Conservation (phyloP, 2,797 vertebrate genomes). For the Discoglossus pictus region DNA sequence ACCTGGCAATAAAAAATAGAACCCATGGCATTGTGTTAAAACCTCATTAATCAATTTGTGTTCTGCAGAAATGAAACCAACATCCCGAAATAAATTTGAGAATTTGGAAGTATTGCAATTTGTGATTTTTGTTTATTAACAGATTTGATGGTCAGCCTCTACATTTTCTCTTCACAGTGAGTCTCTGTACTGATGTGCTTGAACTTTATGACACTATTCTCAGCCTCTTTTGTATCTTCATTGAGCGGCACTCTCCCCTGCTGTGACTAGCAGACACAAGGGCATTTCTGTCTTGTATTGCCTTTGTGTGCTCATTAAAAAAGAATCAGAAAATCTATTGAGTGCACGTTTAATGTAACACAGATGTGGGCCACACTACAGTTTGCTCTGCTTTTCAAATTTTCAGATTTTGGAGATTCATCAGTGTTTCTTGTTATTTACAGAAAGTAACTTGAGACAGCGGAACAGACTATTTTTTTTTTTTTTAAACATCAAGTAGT, state of each 20-base stretch:
- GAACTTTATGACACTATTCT: slow-evolving; percentile 36
- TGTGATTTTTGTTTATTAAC: neutral
- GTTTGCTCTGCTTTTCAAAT: slow-evolving; percentile 64
- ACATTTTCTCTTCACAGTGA: slow-evolving; percentile 27
- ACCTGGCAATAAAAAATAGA: no score
- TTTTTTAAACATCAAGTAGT: slow-evolving; percentile 56
- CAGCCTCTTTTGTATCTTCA: slow-evolving; percentile 52
- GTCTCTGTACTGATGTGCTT: slow-evolving; percentile 32
- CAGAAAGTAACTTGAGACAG: slow-evolving; percentile 70
- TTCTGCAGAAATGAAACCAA: no score
- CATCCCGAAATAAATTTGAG: no score
- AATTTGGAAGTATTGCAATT: neutral
- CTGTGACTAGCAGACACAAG: slow-evolving; percentile 58
- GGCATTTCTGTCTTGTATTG: slow-evolving; percentile 63
- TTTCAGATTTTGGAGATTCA: slow-evolving; percentile 69
- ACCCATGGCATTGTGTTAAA: no score
- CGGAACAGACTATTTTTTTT: slow-evolving; percentile 65
- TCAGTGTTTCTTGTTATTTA: slow-evolving; percentile 74
- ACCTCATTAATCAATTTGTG: no score
- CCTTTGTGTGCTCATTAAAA: slow-evolving; percentile 69
- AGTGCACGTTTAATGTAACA: slow-evolving; percentile 68
- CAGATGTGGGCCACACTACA: slow-evolving; percentile 71
- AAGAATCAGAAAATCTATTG: slow-evolving; percentile 67
- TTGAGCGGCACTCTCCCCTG: slow-evolving; percentile 57
- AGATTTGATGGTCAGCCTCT: neutral